phyloP scores from a whole-genome alignment of 2,888 invertebrate species.

The Eilema sororculum region DNA sequence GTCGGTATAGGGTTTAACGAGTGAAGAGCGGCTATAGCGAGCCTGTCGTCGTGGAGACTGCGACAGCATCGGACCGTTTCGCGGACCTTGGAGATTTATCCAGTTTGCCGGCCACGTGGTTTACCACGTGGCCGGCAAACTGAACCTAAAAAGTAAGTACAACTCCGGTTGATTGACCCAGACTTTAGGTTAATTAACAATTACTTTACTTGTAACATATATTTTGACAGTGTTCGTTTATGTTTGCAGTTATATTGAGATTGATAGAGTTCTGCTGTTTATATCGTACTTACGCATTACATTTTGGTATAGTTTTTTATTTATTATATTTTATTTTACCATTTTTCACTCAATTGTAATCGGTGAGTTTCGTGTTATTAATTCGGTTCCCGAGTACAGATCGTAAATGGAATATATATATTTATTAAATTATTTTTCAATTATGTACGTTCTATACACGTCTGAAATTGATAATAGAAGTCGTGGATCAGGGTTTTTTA shows the following conservation, averaged over 20 bases:
- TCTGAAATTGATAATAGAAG: too few relatives aligned
- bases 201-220: constrained; percentile 24
- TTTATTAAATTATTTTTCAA: too few relatives aligned
- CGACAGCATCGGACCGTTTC: constrained; percentile 74
- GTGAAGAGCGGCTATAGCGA: constrained; percentile 34
- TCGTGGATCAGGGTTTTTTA: too few relatives aligned
- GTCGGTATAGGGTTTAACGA: constrained; percentile 33
- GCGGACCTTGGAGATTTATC: constrained; percentile 50
- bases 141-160: constrained; percentile 75
- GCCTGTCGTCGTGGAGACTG: constrained; percentile 78
- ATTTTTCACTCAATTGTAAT: background rate
- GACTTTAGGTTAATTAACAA: constrained; percentile 24
- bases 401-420: too few relatives aligned
- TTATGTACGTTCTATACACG: too few relatives aligned
- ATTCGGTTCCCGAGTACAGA: too few relatives aligned
- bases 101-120: too few relatives aligned
- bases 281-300: background rate
- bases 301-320: background rate
- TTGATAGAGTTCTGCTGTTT: background rate
- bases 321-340: background rate
- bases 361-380: too few relatives aligned
- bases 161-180: constrained; percentile 45
- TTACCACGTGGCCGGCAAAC: constrained; percentile 79
- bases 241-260: background rate
- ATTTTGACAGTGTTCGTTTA: background rate